Evolutionary conservation across 1,140 invertebrate species (phyloP).

Genomic region (Drosophila lini): DNA sequence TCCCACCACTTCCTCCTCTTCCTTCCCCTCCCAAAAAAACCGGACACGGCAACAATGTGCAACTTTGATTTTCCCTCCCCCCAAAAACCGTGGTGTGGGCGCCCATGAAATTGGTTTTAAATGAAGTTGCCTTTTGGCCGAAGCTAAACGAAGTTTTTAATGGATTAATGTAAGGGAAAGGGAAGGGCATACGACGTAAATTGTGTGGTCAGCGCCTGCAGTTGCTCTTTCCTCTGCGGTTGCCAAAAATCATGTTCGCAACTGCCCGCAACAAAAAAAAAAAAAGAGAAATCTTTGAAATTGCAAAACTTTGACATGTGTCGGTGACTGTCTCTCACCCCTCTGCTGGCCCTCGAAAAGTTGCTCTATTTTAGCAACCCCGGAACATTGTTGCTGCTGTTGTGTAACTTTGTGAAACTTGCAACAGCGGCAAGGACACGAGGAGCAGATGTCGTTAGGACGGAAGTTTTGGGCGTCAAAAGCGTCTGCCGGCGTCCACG

Average conservation of each 20-base stretch:
- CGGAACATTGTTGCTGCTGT: slow-evolving; percentile 21
- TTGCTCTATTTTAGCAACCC: background rate
- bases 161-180: slow-evolving; percentile 57
- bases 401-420: slow-evolving; percentile 68
- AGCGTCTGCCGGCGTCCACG: slow-evolving; percentile 6
- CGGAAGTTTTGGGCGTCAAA: slow-evolving; percentile 51
- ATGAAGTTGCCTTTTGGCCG: slow-evolving; percentile 56
- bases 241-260: slow-evolving; percentile 55
- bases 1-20: too few species aligned
- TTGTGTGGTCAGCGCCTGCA: slow-evolving; percentile 33
- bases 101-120: slow-evolving; percentile 58
- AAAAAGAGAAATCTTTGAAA: slow-evolving; percentile 54
- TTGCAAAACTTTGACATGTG: slow-evolving; percentile 78
- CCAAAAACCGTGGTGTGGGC: background rate
- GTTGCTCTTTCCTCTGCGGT: slow-evolving; percentile 33
- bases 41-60: slow-evolving; percentile 55
- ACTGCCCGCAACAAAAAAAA: slow-evolving; percentile 14
- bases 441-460: slow-evolving; percentile 40
- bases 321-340: slow-evolving; percentile 34
- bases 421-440: slow-evolving; percentile 31
- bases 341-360: slow-evolving; percentile 12
- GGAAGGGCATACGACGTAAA: slow-evolving; percentile 12
- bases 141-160: slow-evolving; percentile 70
- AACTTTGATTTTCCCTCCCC: slow-evolving; percentile 52
- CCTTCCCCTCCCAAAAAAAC: background rate